Evolutionary conservation across 2,797 vertebrate genomes (phyloP).

Genomic region (Arrhamphus sclerolepis): DNA sequence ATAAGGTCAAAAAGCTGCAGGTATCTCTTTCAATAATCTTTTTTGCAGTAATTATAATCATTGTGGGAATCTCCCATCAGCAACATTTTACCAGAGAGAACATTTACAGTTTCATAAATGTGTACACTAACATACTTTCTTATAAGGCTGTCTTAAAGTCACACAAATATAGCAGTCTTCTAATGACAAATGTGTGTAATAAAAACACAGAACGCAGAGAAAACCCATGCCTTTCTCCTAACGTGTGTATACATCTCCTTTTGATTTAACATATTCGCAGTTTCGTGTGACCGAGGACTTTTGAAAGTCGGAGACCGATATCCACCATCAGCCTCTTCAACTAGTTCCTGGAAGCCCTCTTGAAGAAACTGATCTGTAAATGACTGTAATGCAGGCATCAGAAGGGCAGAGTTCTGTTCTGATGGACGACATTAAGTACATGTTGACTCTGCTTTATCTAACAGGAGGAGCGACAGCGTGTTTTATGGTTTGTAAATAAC

Average conservation of each 20-base stretch:
- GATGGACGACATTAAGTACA: slow-evolving; percentile 28
- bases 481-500: neutral
- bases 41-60: slow-evolving; percentile 1
- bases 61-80: neutral
- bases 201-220: slow-evolving; percentile 40
- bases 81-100: slow-evolving; percentile 14
- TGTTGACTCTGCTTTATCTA: slow-evolving; percentile 1
- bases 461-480: slow-evolving; percentile 19
- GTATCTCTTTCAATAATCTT: slow-evolving; percentile 1
- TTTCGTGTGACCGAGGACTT: slow-evolving; percentile 25
- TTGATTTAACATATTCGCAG: slow-evolving; percentile 57
- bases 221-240: slow-evolving; percentile 33
- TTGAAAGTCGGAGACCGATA: slow-evolving; percentile 25
- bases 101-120: too few species aligned
- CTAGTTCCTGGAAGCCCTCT: slow-evolving; percentile 50
- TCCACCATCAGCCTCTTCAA: slow-evolving; percentile 29
- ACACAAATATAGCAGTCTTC: slow-evolving; percentile 29
- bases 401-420: slow-evolving; percentile 32
- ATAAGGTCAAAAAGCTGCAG: too few species aligned
- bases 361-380: slow-evolving; percentile 33
- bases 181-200: slow-evolving; percentile 41
- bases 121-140: neutral
- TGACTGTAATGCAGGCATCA: slow-evolving; percentile 13
- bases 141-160: slow-evolving; percentile 31
- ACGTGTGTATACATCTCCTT: slow-evolving; percentile 55